These are phyloP conservation scores for Enteromius mattozi DNA, from an alignment of 2,797 vertebrate genomes.

Conservation along the genomic window DNA sequence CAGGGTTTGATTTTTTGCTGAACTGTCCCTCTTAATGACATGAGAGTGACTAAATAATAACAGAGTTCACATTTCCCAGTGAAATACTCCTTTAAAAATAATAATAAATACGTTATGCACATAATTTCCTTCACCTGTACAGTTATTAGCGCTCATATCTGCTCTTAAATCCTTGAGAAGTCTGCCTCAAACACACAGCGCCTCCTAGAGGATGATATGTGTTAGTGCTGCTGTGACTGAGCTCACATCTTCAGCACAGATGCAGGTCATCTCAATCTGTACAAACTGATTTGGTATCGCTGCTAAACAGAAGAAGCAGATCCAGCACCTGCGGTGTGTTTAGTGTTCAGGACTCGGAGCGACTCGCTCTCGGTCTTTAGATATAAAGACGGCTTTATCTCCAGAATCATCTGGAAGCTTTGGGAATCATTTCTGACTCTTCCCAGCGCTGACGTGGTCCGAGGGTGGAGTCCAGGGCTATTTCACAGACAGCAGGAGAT, in stretches of 20 bases:
- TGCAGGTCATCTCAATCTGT: not conserved
- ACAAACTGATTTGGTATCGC: not conserved
- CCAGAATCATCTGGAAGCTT: not conserved
- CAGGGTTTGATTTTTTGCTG: not conserved
- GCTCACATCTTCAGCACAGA: not conserved
- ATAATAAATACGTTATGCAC: slow-evolving; percentile 13
- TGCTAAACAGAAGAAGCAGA: slow-evolving; percentile 55
- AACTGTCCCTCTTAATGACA: not conserved
- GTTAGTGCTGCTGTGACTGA: not conserved
- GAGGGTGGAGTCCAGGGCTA: slow-evolving; percentile 68
- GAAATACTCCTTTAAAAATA: not conserved
- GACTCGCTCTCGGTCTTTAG: not conserved
- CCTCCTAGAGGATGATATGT: not conserved
- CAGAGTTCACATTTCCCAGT: not conserved
- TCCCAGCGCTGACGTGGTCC: not conserved
- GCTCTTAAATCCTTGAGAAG: not conserved
- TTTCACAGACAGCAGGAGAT: slow-evolving; percentile 88
- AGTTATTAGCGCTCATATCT: not conserved
- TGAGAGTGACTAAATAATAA: not conserved
- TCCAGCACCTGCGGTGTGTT: not conserved
- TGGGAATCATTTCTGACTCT: not conserved
- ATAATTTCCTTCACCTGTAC: not conserved
- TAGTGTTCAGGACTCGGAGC: not conserved
- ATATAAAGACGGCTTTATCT: not conserved
- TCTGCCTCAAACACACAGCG: not conserved